These are phyloP conservation scores for Pseudochirops cupreus DNA, from an alignment of 2,797 vertebrate species.

Conservation along the genomic window DNA sequence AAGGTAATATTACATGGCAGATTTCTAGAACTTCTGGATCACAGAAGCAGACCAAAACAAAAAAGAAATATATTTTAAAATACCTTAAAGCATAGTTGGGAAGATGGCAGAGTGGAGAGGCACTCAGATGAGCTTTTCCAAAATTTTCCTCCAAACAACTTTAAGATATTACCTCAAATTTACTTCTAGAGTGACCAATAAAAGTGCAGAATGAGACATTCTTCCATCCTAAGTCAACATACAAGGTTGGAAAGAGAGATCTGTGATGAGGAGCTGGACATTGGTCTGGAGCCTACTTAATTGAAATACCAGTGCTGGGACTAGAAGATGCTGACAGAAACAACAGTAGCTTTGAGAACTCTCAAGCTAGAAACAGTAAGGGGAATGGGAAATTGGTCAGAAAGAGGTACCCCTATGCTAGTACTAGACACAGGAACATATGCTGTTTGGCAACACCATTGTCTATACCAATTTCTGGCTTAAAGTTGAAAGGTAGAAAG, in stretches of 20 bases:
- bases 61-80: neutral
- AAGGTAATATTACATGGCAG: neutral
- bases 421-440: neutral
- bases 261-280: neutral
- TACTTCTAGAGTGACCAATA: neutral
- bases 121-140: neutral
- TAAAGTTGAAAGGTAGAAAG: neutral
- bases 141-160: neutral
- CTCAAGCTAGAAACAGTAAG: neutral
- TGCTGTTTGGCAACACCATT: neutral
- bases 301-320: neutral
- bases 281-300: neutral
- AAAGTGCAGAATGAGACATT: neutral
- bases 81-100: neutral
- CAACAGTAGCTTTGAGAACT: neutral
- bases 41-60: neutral
- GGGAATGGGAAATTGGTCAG: neutral
- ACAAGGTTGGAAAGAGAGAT: neutral
- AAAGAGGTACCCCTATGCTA: neutral
- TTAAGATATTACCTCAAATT: neutral
- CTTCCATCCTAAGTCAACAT: neutral
- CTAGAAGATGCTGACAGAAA: neutral
- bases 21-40: neutral
- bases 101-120: neutral
- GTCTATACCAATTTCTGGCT: neutral